Percentiles rank a stretch among this genome's conserved stretches.
Conservation (phyloP, 2,113 vertebrate genomes). For the Zosterops lateralis region DNA sequence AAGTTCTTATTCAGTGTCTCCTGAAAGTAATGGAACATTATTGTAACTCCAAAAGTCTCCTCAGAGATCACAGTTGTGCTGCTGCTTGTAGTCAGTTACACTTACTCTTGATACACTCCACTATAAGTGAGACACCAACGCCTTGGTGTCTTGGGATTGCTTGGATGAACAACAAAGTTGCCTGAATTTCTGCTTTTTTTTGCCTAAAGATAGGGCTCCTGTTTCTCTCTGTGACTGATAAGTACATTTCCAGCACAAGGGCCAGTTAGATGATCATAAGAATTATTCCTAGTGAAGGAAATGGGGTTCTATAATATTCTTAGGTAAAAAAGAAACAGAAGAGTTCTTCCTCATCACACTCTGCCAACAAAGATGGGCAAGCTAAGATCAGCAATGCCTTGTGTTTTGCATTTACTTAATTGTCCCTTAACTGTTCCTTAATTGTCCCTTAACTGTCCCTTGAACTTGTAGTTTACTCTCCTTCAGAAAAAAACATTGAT, state of each 20-base stretch:
- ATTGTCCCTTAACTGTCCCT: background rate
- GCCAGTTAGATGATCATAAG: background rate
- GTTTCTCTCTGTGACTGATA: background rate
- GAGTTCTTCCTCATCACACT: rapidly evolving
- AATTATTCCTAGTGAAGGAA: background rate
- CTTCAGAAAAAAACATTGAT: background rate
- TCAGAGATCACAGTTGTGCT: background rate
- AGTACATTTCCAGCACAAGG: background rate
- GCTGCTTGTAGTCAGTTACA: background rate
- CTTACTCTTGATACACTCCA: background rate
- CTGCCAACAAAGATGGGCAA: background rate
- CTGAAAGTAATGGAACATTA: background rate
- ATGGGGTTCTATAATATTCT: background rate
- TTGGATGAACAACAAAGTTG: background rate
- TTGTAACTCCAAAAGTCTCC: background rate
- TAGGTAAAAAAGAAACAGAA: background rate
- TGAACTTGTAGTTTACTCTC: background rate
- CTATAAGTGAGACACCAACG: background rate
- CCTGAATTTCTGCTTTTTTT: background rate
- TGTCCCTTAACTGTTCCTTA: background rate
- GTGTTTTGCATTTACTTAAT: background rate
- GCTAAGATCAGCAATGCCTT: background rate
- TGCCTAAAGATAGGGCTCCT: background rate
- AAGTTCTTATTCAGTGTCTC: background rate
- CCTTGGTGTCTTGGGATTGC: background rate